Conservation (phyloP, 1,140 invertebrate genomes). For the Drosophila bocki region DNA sequence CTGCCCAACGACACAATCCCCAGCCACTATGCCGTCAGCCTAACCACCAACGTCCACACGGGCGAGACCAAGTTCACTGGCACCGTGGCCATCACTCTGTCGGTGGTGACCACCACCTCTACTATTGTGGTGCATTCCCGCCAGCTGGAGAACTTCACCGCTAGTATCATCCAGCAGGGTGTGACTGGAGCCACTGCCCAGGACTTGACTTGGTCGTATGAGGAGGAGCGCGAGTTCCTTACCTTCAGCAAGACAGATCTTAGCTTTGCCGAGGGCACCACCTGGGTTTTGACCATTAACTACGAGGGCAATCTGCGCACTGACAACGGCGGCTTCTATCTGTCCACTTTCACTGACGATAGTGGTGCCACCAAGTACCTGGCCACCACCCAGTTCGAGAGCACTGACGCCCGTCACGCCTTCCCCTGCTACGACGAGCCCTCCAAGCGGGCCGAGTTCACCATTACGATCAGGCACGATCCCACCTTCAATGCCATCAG, state of each 20-base stretch:
- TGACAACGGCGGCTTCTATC: constrained; percentile 92
- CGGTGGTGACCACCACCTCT: constrained; percentile 65
- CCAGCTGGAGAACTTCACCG: constrained; percentile 61
- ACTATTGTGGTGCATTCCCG: constrained; percentile 86
- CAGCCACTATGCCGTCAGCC: constrained; percentile 88
- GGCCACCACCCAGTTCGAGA: constrained; percentile 92
- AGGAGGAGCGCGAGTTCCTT: constrained; percentile 69
- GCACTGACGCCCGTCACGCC: constrained; percentile 91
- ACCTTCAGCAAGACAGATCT: constrained; percentile 56
- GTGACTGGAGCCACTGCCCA: constrained; percentile 1
- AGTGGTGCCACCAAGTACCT: constrained; percentile 87
- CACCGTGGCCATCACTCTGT: constrained; percentile 86
- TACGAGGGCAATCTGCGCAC: constrained; percentile 86
- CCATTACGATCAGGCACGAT: constrained; percentile 88
- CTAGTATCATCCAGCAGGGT: constrained; percentile 39
- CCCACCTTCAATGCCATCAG: constrained; percentile 88
- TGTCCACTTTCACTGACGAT: constrained; percentile 89
- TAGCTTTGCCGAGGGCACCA: constrained; percentile 48
- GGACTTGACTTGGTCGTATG: constrained; percentile 1
- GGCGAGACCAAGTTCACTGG: constrained; percentile 86
- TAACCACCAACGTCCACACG: constrained; percentile 87
- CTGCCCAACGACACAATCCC: constrained; percentile 88
- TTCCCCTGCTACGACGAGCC: constrained; percentile 98
- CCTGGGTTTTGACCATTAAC: constrained; percentile 85
- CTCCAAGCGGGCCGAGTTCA: constrained; percentile 91